Base-by-base conservation (phyloP, 2,888 invertebrate genomes). In the Amiota communis region DNA sequence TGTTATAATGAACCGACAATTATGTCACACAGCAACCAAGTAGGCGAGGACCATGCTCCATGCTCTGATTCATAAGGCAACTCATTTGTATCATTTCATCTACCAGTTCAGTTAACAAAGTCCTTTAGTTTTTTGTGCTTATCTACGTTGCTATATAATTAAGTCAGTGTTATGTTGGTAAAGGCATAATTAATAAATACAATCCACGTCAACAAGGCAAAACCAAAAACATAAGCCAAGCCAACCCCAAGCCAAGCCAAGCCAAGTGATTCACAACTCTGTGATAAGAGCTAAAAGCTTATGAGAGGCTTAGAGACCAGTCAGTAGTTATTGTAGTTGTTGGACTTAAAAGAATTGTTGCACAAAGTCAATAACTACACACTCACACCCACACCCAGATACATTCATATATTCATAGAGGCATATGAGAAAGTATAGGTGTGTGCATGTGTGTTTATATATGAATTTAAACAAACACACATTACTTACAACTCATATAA, bases 1-100 rank as follows among this genome's bases (percentile, higher is more conserved):
- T 68, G 67, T 53, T 53, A 46, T 68, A 68, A 53, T 68, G 51
- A 68, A 68, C 51, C 51, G 53, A 68, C 51, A 68, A 68, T 68
- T 68, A 68, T 68, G 67, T 17, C 15, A 53, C 36, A 36, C 8
- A 36, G 36, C 36, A 36, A 36, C 3, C 36, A 36, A 36, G 36
- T 36, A 36, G 36, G 8, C 8, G 36, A 36, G 6, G 36, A 36
- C 36, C 6, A 6, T 36, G 6, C 36, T 36, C 67, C 53, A 53
- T 23, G 20, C 67, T 23, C 23, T 17, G 59, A 59, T 59, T 20
- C 3, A 57, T 3, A 3, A 17, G 17, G 57, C 10, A 36, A 36
- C 36, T 36, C 6, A 36, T 6, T 36, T 53, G 53, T 53, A 0
- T n/a, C n/a, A n/a, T 53, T 12, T 53, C 4, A 53, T n/a, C 53